phyloP scores from a whole-genome alignment of 2,888 invertebrate genomes.

The Tenthredo distinguenda region DNA sequence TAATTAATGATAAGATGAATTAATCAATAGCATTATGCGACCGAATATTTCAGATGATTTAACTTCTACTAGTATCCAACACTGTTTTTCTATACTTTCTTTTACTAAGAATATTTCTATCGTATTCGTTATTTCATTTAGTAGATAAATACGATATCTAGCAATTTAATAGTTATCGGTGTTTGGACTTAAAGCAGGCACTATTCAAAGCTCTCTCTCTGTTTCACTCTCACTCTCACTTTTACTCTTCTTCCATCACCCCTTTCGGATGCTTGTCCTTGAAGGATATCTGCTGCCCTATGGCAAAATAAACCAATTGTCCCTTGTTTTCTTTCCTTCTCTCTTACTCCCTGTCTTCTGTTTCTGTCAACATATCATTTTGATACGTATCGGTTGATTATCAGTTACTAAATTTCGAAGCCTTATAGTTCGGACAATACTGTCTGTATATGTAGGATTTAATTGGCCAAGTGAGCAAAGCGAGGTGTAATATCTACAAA shows the following conservation, averaged over 20 bases:
- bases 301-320: not conserved
- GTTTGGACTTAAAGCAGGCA: slow-evolving; percentile 73
- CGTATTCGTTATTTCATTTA: slow-evolving; percentile 46
- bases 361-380: not conserved
- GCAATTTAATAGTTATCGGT: slow-evolving; percentile 56
- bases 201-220: slow-evolving; percentile 75
- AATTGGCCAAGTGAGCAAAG: slow-evolving; percentile 44
- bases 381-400: slow-evolving; percentile 32
- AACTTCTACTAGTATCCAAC: slow-evolving; percentile 41
- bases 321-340: not conserved
- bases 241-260: not conserved
- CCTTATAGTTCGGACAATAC: slow-evolving; percentile 40
- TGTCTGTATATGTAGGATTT: slow-evolving; percentile 36
- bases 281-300: not conserved
- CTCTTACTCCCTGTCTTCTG: not conserved
- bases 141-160: slow-evolving; percentile 61
- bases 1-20: not conserved
- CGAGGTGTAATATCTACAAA: slow-evolving; percentile 13
- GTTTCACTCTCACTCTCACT: slow-evolving; percentile 50
- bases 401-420: slow-evolving; percentile 45
- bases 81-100: slow-evolving; percentile 42
- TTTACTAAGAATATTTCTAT: slow-evolving; percentile 31
- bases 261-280: not conserved
- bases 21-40: slow-evolving; percentile 18
- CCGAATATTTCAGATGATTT: slow-evolving; percentile 30